Base-by-base conservation (phyloP, 1,140 invertebrate genomes). In the Pseudobourletiella spinata region DNA sequence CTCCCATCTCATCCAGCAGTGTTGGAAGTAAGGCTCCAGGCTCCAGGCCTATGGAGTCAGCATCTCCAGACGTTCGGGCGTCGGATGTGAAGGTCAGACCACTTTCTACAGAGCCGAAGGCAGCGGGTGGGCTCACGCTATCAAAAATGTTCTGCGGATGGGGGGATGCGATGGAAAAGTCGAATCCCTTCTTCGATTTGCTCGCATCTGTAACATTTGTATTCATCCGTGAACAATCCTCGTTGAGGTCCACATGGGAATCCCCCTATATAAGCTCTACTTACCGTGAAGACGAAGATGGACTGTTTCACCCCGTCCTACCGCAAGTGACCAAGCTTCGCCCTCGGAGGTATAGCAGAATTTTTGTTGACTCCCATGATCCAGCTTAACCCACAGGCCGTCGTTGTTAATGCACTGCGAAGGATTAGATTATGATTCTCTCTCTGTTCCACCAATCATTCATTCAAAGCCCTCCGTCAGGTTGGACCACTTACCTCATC, bases 281-380 rank as follows among this genome's bases (percentile, higher is more conserved):
- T n/a, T n/a, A 50, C 76, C 73, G 48, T 71, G 73, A n/a, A 81
- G 78, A 67, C 83, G 83, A 68, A 90, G 79, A 72, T 88, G 89
- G 1, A 83, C 76, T n/a, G 82, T 79, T 63, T 84, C 84, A 56
- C 82, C 81, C 56, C 80, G 80, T 46, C 82, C 83, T 24, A 83
- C 79, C 0, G 85, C 86, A 20, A 91, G 74, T 3, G 85, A 86
- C 88, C 88, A 91, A 2, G 85, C 86, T 57, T 89, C 86, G 1
- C 80, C 79, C 25, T 81, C 79, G 20, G 77, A 77, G 52, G 81
- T 82, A 67, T 86, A 86, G 70, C 86, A 87, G 73, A 83, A 88
- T 71, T 85, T 83, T 2, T 78, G 76, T 22, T 66, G 61, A 51
- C 63, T 63, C 4, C 29, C 32, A 18, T 79, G 78, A 66, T 85